phyloP scores from a whole-genome alignment of 1,140 invertebrate species.

The Arctopsyche grandis region DNA sequence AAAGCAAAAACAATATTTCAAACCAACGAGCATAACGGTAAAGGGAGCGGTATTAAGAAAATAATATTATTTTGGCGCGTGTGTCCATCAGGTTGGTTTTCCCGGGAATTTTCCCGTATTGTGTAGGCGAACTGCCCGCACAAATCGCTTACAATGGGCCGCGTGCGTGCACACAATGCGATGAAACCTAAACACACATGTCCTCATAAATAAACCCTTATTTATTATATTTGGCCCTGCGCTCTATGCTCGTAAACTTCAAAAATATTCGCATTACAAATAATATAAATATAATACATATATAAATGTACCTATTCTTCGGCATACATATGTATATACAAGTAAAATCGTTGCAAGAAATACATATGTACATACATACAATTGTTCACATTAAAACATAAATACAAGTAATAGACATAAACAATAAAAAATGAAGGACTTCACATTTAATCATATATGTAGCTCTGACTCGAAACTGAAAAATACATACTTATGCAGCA shows the following conservation, averaged over 20 bases:
- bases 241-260: constrained; percentile 1
- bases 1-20: not conserved
- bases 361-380: too few species aligned
- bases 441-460: too few species aligned
- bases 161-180: constrained; percentile 37
- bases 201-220: constrained; percentile 28
- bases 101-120: constrained; percentile 24
- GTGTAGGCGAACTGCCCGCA: not conserved
- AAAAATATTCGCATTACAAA: constrained; percentile 17
- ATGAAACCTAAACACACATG: constrained; percentile 40
- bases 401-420: too few species aligned
- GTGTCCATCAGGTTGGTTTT: not conserved
- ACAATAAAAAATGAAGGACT: too few species aligned
- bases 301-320: not conserved
- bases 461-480: too few species aligned
- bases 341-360: too few species aligned
- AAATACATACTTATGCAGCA: too few species aligned
- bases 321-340: too few species aligned
- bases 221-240: constrained; percentile 18
- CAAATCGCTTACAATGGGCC: constrained; percentile 38
- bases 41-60: not conserved
- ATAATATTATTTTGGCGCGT: not conserved
- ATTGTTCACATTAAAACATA: too few species aligned
- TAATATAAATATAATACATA: not conserved
- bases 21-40: not conserved